Evolutionary conservation across 2,888 invertebrate species (phyloP).

Genomic region (Allophyes oxyacanthae): DNA sequence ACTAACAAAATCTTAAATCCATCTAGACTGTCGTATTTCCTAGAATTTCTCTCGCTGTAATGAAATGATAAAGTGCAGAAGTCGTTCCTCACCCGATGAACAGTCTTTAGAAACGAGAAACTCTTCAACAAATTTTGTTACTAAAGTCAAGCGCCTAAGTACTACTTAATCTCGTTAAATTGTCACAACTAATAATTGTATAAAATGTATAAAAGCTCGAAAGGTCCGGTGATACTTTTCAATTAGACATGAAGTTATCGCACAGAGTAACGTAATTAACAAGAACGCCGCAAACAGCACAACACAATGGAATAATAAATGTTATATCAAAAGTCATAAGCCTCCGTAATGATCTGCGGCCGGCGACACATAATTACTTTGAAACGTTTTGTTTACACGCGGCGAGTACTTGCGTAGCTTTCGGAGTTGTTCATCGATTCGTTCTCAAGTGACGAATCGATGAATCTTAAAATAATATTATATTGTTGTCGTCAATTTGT

Average conservation of each 20-base stretch:
- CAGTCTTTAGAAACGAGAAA: conserved; percentile 18
- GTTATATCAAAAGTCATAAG: conserved; percentile 23
- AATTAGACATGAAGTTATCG: conserved; percentile 24
- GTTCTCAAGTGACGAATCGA: too few relatives aligned
- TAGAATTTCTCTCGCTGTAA: not conserved
- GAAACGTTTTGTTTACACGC: conserved; percentile 6
- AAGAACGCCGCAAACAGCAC: conserved; percentile 10
- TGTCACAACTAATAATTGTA: conserved; percentile 15
- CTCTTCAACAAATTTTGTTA: conserved; percentile 10
- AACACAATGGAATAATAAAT: conserved; percentile 24
- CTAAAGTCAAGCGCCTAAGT: conserved; percentile 6
- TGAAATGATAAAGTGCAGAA: conserved; percentile 7
- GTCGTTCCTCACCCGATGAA: not conserved
- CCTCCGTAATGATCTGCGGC: conserved; percentile 16
- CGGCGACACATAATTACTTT: conserved; percentile 16
- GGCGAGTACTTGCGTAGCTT: not conserved
- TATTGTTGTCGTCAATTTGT: too few relatives aligned
- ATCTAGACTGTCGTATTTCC: not conserved
- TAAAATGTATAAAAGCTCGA: not conserved
- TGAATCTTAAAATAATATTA: too few relatives aligned
- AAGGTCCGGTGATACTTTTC: conserved; percentile 2
- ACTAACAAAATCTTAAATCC: not conserved
- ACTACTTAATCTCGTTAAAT: conserved; percentile 11
- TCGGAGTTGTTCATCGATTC: not conserved
- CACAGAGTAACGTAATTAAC: conserved; percentile 10